A percentile compares a stretch with the other conserved stretches of the same genome.
Evolutionary conservation across 2,888 invertebrate genomes (phyloP).

Genomic region (Noctuana brunneofusca): DNA sequence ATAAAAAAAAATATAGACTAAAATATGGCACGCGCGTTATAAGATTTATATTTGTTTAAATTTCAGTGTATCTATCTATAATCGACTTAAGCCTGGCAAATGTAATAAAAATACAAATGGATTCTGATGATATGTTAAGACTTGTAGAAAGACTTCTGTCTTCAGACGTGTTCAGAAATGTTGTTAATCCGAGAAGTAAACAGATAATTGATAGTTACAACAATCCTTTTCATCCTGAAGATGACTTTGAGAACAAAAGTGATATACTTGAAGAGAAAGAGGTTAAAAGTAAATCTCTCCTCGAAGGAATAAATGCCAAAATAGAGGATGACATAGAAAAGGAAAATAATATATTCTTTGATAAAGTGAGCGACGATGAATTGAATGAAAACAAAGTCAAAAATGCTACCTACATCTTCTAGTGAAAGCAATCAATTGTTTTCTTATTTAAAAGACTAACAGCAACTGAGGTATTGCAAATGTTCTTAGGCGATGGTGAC

Average conservation of each 20-base stretch:
- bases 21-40: no score
- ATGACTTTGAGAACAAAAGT: conserved; percentile 37
- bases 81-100: not conserved
- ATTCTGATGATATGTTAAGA: conserved; percentile 38
- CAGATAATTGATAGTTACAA: conserved; percentile 34
- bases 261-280: conserved; percentile 36
- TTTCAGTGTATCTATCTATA: not conserved
- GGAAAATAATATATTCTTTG: conserved; percentile 32
- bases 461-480: no score
- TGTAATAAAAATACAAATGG: conserved; percentile 38
- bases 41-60: not conserved
- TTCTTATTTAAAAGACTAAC: no score
- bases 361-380: conserved; percentile 28
- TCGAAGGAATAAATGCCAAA: conserved; percentile 20
- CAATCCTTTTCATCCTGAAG: conserved; percentile 62
- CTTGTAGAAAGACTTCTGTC: conserved; percentile 36
- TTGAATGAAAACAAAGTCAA: conserved; percentile 11
- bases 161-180: conserved; percentile 11
- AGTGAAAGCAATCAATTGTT: not conserved
- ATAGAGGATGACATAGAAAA: conserved; percentile 28
- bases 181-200: conserved; percentile 8
- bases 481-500: no score
- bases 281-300: conserved; percentile 2
- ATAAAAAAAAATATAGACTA: no score
- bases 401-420: not conserved